Evolutionary conservation across 1,140 invertebrate genomes (phyloP), one percentile per base, ranked within the genome.

Genomic region (Matsumurasca onukii): DNA sequence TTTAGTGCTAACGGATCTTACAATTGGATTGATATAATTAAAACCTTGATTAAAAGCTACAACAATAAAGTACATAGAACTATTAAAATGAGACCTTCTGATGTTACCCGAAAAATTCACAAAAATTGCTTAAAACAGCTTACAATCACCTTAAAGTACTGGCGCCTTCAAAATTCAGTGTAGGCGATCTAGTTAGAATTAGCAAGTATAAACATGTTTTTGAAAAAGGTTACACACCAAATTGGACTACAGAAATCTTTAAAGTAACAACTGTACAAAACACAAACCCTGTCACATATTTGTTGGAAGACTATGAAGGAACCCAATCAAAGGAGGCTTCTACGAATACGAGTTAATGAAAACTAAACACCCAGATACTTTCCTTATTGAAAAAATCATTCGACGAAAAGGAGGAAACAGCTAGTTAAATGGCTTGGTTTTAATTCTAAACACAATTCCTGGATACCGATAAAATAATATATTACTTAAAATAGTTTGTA

Each of bases 361-460:
- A n/a, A 45, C 39, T 12, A 45, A 45, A 45, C n/a, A 45, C n/a
- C 39, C 39, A 45, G 39, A 45, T 45, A 45, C 39, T n/a, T 45
- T 12, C n/a, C 39, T 45, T 9, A n/a, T 45, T 9, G 39, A 45
- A 45, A 9, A n/a, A 12, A n/a, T 45, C 9, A 9, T 45, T 9
- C 9, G 39, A n/a, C 39, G 39, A 45, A 45, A 45, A 45, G 39
- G 9, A n/a, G 39, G 9, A 45, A 45, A 45, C 9, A 12, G n/a
- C n/a, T 45, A n/a, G 39, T 45, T 9, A 9, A n/a, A n/a, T 45
- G 39, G 39, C 39, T 45, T 45, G 39, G 39, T 45, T n/a, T 45
- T 9, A n/a, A 45, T n/a, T 12, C 9, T 12, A 12, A 9, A 45
- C 39, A 45, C 39, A n/a, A 45, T n/a, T 12, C 9, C n/a, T 45